These are phyloP conservation scores for Sylvilagus floridanus DNA, from an alignment of 2,797 vertebrate genomes.

Conservation along the genomic window DNA sequence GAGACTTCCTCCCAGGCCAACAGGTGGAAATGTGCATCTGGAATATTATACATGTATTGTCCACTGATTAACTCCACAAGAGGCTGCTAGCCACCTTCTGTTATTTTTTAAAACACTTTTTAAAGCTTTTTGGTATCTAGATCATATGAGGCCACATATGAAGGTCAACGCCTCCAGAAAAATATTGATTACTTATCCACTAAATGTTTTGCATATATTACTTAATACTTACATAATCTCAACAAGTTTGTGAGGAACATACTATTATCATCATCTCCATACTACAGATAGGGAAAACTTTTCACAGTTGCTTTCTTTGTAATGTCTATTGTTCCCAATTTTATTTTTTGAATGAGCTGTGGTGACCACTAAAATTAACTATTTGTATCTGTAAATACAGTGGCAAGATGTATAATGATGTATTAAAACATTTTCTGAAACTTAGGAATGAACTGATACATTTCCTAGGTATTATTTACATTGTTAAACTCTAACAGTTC, in stretches of 20 bases:
- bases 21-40: background rate
- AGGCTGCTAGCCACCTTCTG: background rate
- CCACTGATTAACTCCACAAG: background rate
- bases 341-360: conserved; percentile 53
- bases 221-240: background rate
- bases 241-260: background rate
- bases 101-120: background rate
- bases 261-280: background rate
- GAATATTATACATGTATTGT: conserved; percentile 18
- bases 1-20: background rate
- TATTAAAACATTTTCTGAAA: conserved; percentile 84
- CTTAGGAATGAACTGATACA: conserved; percentile 79
- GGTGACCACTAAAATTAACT: conserved; percentile 67
- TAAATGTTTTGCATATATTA: background rate
- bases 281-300: background rate
- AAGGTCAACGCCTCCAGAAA: background rate
- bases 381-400: conserved; percentile 72
- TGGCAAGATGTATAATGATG: conserved; percentile 70
- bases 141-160: background rate
- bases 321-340: conserved; percentile 4
- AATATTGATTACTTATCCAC: background rate
- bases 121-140: background rate
- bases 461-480: conserved; percentile 81
- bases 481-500: conserved; percentile 83
- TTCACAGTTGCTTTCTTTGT: background rate